phyloP scores from a whole-genome alignment of 2,113 vertebrate species.

The Turdus rufiventris region DNA sequence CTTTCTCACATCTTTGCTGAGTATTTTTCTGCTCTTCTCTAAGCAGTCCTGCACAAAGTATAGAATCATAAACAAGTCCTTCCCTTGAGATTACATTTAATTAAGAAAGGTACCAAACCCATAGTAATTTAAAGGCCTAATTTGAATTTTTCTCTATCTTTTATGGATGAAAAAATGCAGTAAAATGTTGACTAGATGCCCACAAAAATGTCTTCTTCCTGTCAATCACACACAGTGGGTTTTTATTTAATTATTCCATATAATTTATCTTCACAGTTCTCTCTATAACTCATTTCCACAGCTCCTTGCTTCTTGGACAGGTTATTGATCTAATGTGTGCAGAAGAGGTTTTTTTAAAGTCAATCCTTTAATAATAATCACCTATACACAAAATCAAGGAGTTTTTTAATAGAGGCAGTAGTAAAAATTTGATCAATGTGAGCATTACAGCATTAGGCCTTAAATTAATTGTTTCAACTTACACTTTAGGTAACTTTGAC shows the following conservation, averaged over 20 bases:
- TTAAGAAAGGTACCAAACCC: not conserved
- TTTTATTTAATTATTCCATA: conserved; percentile 49
- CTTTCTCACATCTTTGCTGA: not conserved
- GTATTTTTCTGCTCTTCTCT: not conserved
- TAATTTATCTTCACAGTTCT: conserved; percentile 39
- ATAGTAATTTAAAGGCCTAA: not conserved
- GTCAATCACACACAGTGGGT: not conserved
- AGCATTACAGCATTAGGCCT: not conserved
- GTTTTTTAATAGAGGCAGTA: not conserved
- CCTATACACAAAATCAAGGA: conserved; percentile 13
- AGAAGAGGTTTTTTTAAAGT: conserved; percentile 7
- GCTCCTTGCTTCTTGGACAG: conserved; percentile 33
- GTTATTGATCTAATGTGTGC: conserved; percentile 47
- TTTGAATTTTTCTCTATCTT: not conserved
- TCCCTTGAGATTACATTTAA: conserved; percentile 4
- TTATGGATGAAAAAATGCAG: not conserved
- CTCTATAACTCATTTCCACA: conserved; percentile 52
- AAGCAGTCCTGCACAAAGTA: not conserved
- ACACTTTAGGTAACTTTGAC: not conserved
- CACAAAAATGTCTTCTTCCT: not conserved
- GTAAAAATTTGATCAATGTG: conserved; percentile 19
- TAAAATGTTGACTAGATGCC: not conserved
- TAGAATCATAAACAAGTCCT: not conserved
- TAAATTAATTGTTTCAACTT: conserved; percentile 37
- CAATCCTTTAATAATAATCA: conserved; percentile 39